Conservation (phyloP, 2,797 vertebrate genomes). For the Artibeus lituratus region DNA sequence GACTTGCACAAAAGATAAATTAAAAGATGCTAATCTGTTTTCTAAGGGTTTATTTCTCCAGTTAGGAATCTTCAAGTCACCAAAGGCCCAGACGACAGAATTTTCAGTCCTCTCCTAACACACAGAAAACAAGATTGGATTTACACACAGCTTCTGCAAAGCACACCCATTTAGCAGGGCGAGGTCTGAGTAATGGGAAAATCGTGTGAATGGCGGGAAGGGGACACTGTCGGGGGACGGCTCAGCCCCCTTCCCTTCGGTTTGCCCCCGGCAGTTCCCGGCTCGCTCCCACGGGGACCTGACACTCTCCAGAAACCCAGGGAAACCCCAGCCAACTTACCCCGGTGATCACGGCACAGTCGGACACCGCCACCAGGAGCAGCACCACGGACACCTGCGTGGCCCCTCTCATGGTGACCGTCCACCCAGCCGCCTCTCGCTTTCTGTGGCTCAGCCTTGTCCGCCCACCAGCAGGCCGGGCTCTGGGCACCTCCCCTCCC, state of each 20-base stretch:
- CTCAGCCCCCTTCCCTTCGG: not conserved
- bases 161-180: not conserved
- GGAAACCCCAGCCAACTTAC: slow-evolving; percentile 82
- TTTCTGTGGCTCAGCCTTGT: not conserved
- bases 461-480: not conserved
- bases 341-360: slow-evolving; percentile 92
- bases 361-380: slow-evolving; percentile 83
- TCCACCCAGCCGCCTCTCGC: not conserved
- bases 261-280: not conserved
- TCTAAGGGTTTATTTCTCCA: not conserved
- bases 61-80: not conserved
- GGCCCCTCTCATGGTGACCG: slow-evolving; percentile 82
- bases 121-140: not conserved
- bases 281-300: not conserved
- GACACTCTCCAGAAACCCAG: not conserved
- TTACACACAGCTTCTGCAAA: not conserved
- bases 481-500: not conserved
- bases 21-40: not conserved
- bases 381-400: slow-evolving; percentile 84
- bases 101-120: not conserved
- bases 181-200: not conserved
- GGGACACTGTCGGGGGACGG: too few species aligned
- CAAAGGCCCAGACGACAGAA: not conserved
- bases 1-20: not conserved
- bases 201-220: not conserved